Conservation (phyloP, 2,113 vertebrate genomes). For the Tonatia bakeri region DNA sequence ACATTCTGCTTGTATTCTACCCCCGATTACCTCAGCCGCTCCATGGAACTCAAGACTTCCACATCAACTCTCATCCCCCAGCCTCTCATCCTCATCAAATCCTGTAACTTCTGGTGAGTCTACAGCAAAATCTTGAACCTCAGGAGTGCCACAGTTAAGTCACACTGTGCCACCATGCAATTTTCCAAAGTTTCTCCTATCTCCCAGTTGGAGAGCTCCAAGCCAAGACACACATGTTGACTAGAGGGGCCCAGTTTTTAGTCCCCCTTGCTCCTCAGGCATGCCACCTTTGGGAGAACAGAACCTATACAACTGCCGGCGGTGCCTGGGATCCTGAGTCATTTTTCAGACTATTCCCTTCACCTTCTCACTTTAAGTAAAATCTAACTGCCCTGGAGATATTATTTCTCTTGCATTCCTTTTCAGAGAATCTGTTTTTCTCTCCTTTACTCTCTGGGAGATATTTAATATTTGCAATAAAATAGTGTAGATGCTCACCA, state of each 20-base stretch:
- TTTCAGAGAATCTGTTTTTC: not conserved
- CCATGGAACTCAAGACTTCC: not conserved
- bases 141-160: not conserved
- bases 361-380: not conserved
- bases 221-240: not conserved
- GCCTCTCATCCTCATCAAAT: not conserved
- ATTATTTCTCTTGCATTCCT: not conserved
- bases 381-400: not conserved
- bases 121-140: not conserved
- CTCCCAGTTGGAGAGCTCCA: not conserved
- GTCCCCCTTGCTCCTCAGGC: not conserved
- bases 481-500: not conserved
- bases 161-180: rapidly evolving
- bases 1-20: not conserved
- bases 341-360: not conserved
- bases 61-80: not conserved
- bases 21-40: not conserved
- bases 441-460: not conserved
- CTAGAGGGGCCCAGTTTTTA: not conserved
- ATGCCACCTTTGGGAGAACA: not conserved
- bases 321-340: not conserved
- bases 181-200: not conserved
- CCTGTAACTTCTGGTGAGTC: not conserved
- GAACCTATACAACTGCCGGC: not conserved
- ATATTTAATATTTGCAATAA: not conserved